A percentile compares a stretch with the other conserved stretches of the same genome.
Evolutionary conservation across 2,113 vertebrate species (phyloP).

Genomic region (Channa maculata): DNA sequence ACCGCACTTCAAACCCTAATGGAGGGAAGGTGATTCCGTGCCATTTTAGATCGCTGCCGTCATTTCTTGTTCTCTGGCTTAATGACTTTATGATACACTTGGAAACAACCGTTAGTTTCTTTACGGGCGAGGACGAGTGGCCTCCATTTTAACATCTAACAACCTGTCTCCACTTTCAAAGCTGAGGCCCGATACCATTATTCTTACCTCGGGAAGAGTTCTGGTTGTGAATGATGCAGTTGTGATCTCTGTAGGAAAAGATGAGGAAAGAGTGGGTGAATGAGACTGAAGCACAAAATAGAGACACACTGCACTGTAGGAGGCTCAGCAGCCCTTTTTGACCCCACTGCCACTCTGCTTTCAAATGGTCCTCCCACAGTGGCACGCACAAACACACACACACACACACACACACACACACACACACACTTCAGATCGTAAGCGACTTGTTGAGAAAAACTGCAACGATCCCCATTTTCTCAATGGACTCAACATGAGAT

Average conservation of each 20-base stretch:
- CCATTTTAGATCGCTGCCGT: conserved; percentile 41
- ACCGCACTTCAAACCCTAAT: conserved; percentile 56
- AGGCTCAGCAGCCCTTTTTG: not conserved
- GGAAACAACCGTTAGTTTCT: conserved; percentile 38
- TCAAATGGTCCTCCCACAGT: conserved; percentile 15
- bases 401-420: conserved; percentile 18
- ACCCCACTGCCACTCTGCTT: conserved; percentile 7
- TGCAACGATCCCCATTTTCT: conserved; percentile 1
- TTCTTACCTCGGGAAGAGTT: conserved; percentile 76
- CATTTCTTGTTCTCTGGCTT: conserved; percentile 36
- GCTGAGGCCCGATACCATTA: not conserved
- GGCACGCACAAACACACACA: conserved; percentile 18
- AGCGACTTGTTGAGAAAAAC: not conserved
- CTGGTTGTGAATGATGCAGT: conserved; percentile 6
- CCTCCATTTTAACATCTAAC: conserved; percentile 15
- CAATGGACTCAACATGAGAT: not conserved
- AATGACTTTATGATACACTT: conserved; percentile 40
- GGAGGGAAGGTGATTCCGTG: conserved; percentile 31
- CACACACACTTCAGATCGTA: not conserved
- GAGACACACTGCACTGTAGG: not conserved
- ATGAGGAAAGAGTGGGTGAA: conserved; percentile 7
- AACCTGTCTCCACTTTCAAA: not conserved
- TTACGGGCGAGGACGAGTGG: not conserved
- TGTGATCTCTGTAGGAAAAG: conserved; percentile 51
- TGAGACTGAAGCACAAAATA: not conserved